Base-by-base conservation (phyloP, 2,888 invertebrate genomes). In the Drosophila atroscutellata region DNA sequence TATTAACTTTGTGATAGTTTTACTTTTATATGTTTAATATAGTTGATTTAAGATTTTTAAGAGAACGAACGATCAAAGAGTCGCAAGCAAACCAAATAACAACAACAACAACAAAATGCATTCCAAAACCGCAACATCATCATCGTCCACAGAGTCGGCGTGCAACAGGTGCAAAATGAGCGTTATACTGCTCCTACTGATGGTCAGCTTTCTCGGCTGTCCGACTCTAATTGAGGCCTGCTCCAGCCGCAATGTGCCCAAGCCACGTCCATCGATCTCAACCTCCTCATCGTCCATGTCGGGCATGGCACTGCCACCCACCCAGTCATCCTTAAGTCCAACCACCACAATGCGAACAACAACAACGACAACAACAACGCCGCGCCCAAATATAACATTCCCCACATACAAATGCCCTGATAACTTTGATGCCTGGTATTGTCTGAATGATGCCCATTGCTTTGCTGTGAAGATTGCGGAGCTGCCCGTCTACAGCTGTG, bases 381-480 rank as follows among this genome's bases (percentile, higher is more conserved):
- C 96, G 92, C 95, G 98, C 91, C 97, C 98, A 92, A 98, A 98
- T 95, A 97, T 98, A 94, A 98, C 98, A 95, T 98, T 98, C 96
- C 97, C 97, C 94, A 97, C 97, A 92, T 98, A 97, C 95, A 96
- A 96, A 93, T 98, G 98, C 94, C 97, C 98, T 93, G 96, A 96
- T 87, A 96, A 96, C 92, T 98, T 98, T 94, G 97, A 97, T 93
- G 96, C 97, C 93, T 98, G 97, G 96, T 98, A 98, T 94, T 98
- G 98, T 94, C 95, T 98, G 87, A 98, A 98, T 94, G 98, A 97
- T 92, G 98, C 98, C 93, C 96, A 96, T 92, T 98, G 98, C 94
- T 98, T 98, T 94, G 97, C 97, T 80, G 97, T 98, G 90, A 97
- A 97, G 94, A 98, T 98, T 92, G 97, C 96, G 92, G 97, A 98